Evolutionary conservation across 2,888 invertebrate genomes (phyloP), one percentile per base, ranked within the genome.

Genomic region (Cheiracanthium punctorium): DNA sequence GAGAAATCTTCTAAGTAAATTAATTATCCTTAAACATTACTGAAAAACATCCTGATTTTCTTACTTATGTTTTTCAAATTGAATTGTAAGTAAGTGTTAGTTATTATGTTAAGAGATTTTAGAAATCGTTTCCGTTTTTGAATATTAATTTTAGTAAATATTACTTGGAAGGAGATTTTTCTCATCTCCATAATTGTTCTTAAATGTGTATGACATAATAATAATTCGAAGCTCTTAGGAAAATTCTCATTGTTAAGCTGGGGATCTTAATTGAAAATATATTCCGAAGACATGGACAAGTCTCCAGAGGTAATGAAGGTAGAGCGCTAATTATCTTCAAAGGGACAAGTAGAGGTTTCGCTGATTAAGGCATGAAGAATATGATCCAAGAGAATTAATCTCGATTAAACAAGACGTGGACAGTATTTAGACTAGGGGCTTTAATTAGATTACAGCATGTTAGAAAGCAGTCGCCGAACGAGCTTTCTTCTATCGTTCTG

Each of bases 301-400:
- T 79, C 79, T 32, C 77, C 73, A 79, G 79, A 79, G 84, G 70
- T 79, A 79, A 85, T 85, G 74, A 79, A 85, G 84, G 33, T 85
- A 79, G 69, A 64, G 74, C 41, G 70, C 84, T 85, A 85, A 85
- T 85, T 85, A 85, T 85, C 84, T 85, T 85, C 84, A 79, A 85
- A 85, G 79, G 79, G 79, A 79, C 79, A 85, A 85, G 79, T 85
- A 85, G 84, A 85, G 79, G 84, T 74, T 85, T 85, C 84, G 84
- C 79, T 85, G 84, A 85, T 85, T 80, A 85, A 79, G 79, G 84
- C 79, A 74, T 85, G 84, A 85, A 85, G 84, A 84, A 84, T 84
- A 79, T 73, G 74, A 84, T 70, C 67, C 71, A 41, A 41, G 73
- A 79, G 69, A 79, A 85, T 85, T 85, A 85, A 85, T 85, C 84